Base-by-base conservation (phyloP, 2,797 vertebrate genomes). In the Neosalanx taihuensis region DNA sequence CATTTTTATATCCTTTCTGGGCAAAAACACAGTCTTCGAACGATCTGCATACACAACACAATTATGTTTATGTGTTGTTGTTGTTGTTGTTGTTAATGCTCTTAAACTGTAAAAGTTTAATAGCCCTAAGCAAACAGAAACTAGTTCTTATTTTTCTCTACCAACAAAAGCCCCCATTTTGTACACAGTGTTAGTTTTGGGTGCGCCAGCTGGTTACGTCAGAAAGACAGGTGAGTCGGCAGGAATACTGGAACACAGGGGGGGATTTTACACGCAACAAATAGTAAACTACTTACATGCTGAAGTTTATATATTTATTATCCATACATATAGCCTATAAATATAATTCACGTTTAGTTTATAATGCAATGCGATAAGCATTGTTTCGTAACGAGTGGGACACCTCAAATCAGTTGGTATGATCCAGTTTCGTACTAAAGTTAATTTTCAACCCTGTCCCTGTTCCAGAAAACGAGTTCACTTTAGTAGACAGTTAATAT, bases 121-220 rank as follows among this genome's bases (percentile, higher is more conserved):
- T 46, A 67, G 59, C 12, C 15, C 10, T 18, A 18, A 41, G 10
- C 4, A 51, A 59, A 30, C 37, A 60, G 35, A 6, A 66, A 2
- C 1, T 26, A 9, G 7, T 6, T 58, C 13, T 33, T 61, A 13
- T 72, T 78, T 46, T 41, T 37, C 49, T 90, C 80, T 89, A 37
- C 76, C 88, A 83, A 81, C 81, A 79, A 85, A 64, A 31, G 29
- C 77, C 4, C 82, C 90, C 91, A 92, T 92, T 91, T 92, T 87
- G 86, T 79, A 2, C 1, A 37, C 57, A 2, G 30, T 17, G 51
- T 29, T 29, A 51, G 4, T 15, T 15, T 13, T 51, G 64, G 59
- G 75, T 75, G 58, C 53, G 74, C 29, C 26, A 46, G 73, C 46
- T 70, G 71, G 69, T 68, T 72, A 76, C 78, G 61, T 72, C 72